Evolutionary conservation across 2,797 vertebrate genomes (phyloP), one percentile per base, ranked within the genome.

Genomic region (Diplodus sargus): DNA sequence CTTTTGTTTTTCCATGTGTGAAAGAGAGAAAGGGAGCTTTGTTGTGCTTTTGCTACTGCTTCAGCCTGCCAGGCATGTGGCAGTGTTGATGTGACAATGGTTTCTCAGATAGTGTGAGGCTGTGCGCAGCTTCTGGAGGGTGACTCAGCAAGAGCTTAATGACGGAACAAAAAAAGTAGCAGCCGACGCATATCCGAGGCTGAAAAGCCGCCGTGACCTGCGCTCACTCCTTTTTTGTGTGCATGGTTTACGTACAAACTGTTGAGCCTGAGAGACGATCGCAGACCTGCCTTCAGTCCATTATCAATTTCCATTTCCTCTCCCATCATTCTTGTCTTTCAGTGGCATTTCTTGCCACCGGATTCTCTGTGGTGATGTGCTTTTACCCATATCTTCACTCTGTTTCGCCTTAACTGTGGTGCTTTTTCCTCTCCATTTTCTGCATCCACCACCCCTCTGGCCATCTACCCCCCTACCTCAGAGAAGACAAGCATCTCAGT

Each of bases 401-500:
- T 53, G 71, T 81, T 82, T 83, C 76, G 81, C 78, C 82, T 66
- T 51, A 68, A 74, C 72, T 78, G 64, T 61, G 60, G 65, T 74
- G 72, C 67, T 79, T 57, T 86, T 80, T 78, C 69, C 77, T 82
- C 79, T 90, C 87, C 72, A 73, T 90, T 88, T 89, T 88, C 83
- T 82, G 73, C 69, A 82, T 81, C 78, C 75, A 70, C 61, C 77
- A 70, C 42, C 79, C 74, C 78, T 69, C 78, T 75, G 79, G 71
- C 79, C 81, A 54, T 72, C 69, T 23, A 57, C n/a, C 16, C 48
- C 74, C 49, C 70, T 12, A 22, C 79, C 74, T 82, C 71, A 76
- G 70, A 87, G 87, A 89, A 88, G 88, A 89, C 87, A 79, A 84
- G 85, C 86, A 85, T 84, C 85, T 90, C 85, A 83, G 81, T 81